Evolutionary conservation across 2,888 invertebrate genomes (phyloP), one percentile per base, ranked within the genome.

Genomic region (Phyto melanocephala): DNA sequence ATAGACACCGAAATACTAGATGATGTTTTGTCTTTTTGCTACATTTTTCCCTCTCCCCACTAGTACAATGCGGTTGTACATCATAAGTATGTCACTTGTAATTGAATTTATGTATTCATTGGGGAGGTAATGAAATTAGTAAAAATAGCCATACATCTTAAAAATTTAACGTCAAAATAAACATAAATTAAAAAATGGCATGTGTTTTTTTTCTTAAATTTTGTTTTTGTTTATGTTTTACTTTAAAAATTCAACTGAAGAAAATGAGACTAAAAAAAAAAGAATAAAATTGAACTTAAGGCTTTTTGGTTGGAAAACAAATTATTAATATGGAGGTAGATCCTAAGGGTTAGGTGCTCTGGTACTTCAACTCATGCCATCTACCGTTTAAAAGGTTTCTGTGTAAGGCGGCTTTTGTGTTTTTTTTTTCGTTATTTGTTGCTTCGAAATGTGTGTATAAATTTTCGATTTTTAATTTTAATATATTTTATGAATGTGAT

Each of bases 71-170:
- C 4, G 6, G 28, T 5, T 28, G 28, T 6, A n/a, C n/a, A n/a
- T 28, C 6, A 28, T 28, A 24, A 52, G 65, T 79, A 33, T 80
- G 72, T 74, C 71, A 74, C 8, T 67, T 54, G 52, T 72, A 72
- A 50, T 65, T 67, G 22, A 50, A 50, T 72, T 72, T 79, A 79
- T 78, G 65, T 65, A 37, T 72, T 79, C 50, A 52, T 54, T 72
- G 52, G 52, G 67, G 45, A 60, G 75, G 79, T 82, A 79, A 79
- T 82, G 79, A 82, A 82, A 82, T 82, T 82, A 82, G 79, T 75
- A 70, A 81, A 81, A 81, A 77, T 50, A 63, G 45, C 35, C 63
- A 81, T 81, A 33, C 45, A 67, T 77, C 62, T 74, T 65, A 20
- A 65, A 47, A 71, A 74, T 71, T 65, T 76, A 56, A 82, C 67